A percentile compares a stretch with the other conserved stretches of the same genome.
phyloP scores from a whole-genome alignment of 37 sponge, comb jelly and placozoan species.

The Eunapius fragilis region DNA sequence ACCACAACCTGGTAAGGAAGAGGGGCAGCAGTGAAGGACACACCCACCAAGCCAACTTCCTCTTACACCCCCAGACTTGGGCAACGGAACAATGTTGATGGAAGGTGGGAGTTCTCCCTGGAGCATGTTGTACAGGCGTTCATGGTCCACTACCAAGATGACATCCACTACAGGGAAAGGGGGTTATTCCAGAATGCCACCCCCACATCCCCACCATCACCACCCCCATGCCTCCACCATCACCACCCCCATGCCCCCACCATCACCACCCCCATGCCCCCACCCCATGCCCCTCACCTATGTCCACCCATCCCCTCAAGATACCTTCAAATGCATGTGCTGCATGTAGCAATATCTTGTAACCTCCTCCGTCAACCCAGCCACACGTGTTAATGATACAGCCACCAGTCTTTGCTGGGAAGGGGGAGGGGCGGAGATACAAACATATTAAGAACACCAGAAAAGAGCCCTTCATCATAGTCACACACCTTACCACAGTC shows the following conservation, averaged over 20 bases:
- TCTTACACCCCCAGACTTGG: constrained; percentile 96
- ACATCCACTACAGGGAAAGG: constrained; percentile 55
- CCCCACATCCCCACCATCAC: no score
- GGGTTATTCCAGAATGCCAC: no score
- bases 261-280: no score
- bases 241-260: no score
- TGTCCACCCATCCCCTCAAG: neutral
- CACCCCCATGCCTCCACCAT: no score
- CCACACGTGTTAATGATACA: constrained; percentile 97
- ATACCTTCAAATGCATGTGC: constrained; percentile 75
- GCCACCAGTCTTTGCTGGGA: constrained; percentile 66
- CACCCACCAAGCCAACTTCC: neutral
- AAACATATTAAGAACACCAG: no score
- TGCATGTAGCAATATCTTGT: constrained; percentile 78
- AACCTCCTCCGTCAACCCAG: constrained; percentile 92
- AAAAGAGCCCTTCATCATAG: no score
- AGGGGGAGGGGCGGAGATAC: no score
- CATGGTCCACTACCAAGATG: constrained; percentile 92
- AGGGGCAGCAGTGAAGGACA: neutral
- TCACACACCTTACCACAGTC: no score
- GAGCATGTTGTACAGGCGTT: constrained; percentile 82
- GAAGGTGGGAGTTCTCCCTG: constrained; percentile 69
- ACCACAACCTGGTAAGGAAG: constrained; percentile 64
- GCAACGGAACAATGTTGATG: constrained; percentile 75
- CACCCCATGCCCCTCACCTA: no score